These are phyloP conservation scores for Crossoptilon crossoptilon DNA, from an alignment of 2,797 vertebrate species.

Conservation along the genomic window DNA sequence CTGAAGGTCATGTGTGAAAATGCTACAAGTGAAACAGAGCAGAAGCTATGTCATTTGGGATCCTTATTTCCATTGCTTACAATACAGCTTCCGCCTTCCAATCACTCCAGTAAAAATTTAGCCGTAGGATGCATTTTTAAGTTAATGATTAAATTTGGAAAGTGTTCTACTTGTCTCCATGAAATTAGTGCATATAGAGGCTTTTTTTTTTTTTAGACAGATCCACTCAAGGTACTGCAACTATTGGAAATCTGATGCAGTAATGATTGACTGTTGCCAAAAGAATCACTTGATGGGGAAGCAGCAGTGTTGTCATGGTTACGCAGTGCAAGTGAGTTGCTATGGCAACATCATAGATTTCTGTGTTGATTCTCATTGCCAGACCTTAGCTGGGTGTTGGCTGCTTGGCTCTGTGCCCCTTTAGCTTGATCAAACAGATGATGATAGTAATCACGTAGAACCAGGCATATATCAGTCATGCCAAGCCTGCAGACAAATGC, in stretches of 20 bases:
- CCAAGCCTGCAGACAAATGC: neutral
- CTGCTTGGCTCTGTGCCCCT: neutral
- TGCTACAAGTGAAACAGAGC: neutral
- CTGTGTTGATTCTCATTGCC: neutral
- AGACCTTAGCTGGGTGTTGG: neutral
- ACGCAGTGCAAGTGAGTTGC: neutral
- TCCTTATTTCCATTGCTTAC: neutral
- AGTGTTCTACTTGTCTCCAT: neutral
- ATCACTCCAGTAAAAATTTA: neutral
- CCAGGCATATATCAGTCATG: neutral
- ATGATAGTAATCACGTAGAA: accelerated
- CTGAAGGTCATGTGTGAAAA: neutral
- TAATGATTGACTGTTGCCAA: slow-evolving; percentile 19
- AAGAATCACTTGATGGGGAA: slow-evolving; percentile 2
- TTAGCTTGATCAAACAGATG: neutral
- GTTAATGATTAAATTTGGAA: neutral
- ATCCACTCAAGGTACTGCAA: neutral
- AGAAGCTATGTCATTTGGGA: neutral
- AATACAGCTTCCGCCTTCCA: neutral
- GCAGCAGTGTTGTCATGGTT: slow-evolving; percentile 49
- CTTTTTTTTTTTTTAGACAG: neutral
- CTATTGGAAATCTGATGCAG: slow-evolving; percentile 18
- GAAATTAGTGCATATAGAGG: neutral
- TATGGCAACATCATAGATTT: slow-evolving; percentile 45
- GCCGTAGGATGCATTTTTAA: neutral